Conservation (phyloP, 2,888 invertebrate species). For the Polymixis lichenea region DNA sequence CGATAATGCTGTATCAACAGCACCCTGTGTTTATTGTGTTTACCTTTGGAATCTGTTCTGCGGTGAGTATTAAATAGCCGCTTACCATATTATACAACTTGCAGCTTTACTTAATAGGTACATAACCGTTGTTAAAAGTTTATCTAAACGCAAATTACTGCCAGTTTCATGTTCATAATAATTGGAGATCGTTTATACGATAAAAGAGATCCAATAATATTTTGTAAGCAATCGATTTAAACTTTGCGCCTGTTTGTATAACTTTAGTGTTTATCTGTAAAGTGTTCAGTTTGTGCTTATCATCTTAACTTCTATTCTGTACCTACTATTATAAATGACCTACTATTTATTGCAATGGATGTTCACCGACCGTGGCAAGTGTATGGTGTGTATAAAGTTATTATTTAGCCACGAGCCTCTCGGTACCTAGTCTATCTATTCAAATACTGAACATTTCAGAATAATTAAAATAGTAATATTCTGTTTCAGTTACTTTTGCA, state of each 20-base stretch:
- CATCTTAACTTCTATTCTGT: neutral
- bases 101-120: neutral
- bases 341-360: no score
- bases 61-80: neutral
- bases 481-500: neutral
- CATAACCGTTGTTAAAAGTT: neutral
- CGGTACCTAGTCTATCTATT: no score
- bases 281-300: neutral
- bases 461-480: neutral
- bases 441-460: neutral
- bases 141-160: slow-evolving; percentile 24
- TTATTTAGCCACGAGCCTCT: no score
- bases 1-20: neutral
- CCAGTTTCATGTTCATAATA: neutral
- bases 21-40: neutral
- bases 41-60: neutral
- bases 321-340: no score
- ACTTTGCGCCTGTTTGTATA: neutral
- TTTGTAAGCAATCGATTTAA: neutral
- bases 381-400: no score
- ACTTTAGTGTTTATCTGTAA: neutral
- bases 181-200: neutral
- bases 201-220: neutral
- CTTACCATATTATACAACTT: neutral
- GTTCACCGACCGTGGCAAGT: no score